phyloP scores from a whole-genome alignment of 2,888 invertebrate genomes.

The Norana najaformis region DNA sequence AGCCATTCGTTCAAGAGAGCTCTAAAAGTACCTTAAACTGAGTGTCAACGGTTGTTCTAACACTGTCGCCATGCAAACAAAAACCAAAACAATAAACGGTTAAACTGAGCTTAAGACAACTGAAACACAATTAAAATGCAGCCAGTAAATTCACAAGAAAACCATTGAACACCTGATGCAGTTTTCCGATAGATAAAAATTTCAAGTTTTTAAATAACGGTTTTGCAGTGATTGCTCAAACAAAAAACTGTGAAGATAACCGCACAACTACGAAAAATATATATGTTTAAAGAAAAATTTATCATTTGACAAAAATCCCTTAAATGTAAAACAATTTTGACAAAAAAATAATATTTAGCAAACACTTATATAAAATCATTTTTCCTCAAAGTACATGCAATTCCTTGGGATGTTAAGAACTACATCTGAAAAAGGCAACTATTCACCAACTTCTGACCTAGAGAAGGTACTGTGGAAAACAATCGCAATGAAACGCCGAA shows the following conservation, averaged over 20 bases:
- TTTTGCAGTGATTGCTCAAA: not conserved
- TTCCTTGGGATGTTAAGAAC: too few relatives aligned
- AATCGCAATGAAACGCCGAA: too few relatives aligned
- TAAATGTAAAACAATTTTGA: not conserved
- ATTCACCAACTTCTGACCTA: too few relatives aligned
- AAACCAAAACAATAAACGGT: not conserved
- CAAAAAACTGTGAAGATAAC: not conserved
- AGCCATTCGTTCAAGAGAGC: not conserved
- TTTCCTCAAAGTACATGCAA: too few relatives aligned
- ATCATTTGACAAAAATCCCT: not conserved
- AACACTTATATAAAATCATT: not conserved
- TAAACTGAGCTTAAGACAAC: not conserved
- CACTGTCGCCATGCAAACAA: slow-evolving; percentile 24
- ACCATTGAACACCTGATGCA: not conserved
- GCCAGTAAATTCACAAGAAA: too few relatives aligned
- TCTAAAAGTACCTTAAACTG: not conserved
- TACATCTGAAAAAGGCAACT: too few relatives aligned
- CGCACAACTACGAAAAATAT: not conserved
- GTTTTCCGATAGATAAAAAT: not conserved
- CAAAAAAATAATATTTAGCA: not conserved
- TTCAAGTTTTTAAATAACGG: not conserved
- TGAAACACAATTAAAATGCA: not conserved
- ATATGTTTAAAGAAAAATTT: too few relatives aligned
- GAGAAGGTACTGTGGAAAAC: too few relatives aligned
- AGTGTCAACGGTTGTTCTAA: slow-evolving; percentile 7